Conservation (phyloP, 35 echinoderm and acorn worm species). For the Apostichopus parvimensis region DNA sequence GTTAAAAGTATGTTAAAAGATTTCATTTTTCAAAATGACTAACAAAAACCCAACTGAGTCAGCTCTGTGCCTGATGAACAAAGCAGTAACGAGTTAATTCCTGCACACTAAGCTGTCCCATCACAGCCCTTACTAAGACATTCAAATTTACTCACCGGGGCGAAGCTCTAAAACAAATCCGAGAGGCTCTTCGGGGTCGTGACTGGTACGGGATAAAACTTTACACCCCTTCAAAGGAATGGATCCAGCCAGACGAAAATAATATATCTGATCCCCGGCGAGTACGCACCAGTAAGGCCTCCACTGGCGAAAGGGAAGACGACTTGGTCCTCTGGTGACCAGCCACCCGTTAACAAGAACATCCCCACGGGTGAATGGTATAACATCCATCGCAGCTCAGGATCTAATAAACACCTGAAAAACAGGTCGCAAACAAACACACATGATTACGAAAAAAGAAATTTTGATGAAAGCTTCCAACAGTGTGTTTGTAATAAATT, state of each 20-base stretch:
- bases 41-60: too few species aligned
- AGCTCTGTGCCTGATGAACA: too few species aligned
- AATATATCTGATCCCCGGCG: conserved; percentile 75
- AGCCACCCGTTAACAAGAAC: conserved; percentile 69
- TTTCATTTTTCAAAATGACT: too few species aligned
- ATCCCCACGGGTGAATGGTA: conserved; percentile 59
- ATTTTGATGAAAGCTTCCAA: too few species aligned
- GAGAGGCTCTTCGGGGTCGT: conserved; percentile 79
- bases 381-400: conserved; percentile 42
- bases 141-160: conserved; percentile 55
- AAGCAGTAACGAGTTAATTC: too few species aligned
- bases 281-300: conserved; percentile 85
- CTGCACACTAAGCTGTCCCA: too few species aligned
- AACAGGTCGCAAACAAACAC: background rate
- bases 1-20: too few species aligned
- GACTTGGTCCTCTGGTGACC: conserved; percentile 53
- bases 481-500: too few species aligned
- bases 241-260: conserved; percentile 82
- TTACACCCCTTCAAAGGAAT: conserved; percentile 78
- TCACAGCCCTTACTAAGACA: too few species aligned
- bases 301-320: conserved; percentile 70
- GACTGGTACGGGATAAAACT: conserved; percentile 67
- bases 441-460: background rate
- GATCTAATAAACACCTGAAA: background rate
- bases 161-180: conserved; percentile 81